Evolutionary conservation across 2,888 invertebrate species (phyloP).

Genomic region (Nasonia oneida): DNA sequence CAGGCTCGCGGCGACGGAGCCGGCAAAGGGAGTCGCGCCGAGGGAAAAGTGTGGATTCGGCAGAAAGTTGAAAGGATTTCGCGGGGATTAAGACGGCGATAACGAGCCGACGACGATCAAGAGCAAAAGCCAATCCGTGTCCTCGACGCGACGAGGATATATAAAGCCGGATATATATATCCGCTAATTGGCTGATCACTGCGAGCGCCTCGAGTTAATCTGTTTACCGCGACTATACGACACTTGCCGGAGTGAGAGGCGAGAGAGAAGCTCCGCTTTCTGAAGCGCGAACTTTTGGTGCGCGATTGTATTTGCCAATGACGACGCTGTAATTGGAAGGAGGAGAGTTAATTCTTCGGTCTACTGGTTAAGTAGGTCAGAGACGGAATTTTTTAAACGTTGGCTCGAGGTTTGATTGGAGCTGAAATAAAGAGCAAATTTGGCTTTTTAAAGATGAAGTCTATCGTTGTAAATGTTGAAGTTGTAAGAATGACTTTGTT

Average conservation of each 20-base stretch:
- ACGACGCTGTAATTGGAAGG: background rate
- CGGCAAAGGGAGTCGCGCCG: slow-evolving; percentile 34
- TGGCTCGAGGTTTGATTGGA: background rate
- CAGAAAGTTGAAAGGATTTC: slow-evolving; percentile 73
- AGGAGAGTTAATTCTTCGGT: background rate
- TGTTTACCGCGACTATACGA: slow-evolving; percentile 63
- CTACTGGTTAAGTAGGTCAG: background rate
- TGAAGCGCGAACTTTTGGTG: background rate
- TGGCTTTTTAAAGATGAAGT: background rate
- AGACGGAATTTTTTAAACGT: background rate
- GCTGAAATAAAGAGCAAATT: background rate
- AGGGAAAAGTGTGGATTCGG: slow-evolving; percentile 68
- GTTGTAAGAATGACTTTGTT: background rate
- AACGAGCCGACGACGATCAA: slow-evolving; percentile 68
- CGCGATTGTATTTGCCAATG: background rate
- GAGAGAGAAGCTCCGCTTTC: background rate
- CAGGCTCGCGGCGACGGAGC: background rate
- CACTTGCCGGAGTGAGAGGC: background rate
- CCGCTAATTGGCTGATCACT: slow-evolving; percentile 72
- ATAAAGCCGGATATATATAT: slow-evolving; percentile 61
- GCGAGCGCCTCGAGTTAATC: slow-evolving; percentile 67
- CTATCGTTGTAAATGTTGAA: background rate
- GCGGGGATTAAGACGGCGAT: slow-evolving; percentile 73
- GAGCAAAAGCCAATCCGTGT: background rate
- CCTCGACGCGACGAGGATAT: background rate